These are phyloP conservation scores for Odontamblyopus lacepedii DNA, from an alignment of 2,797 vertebrate genomes.

Conservation along the genomic window DNA sequence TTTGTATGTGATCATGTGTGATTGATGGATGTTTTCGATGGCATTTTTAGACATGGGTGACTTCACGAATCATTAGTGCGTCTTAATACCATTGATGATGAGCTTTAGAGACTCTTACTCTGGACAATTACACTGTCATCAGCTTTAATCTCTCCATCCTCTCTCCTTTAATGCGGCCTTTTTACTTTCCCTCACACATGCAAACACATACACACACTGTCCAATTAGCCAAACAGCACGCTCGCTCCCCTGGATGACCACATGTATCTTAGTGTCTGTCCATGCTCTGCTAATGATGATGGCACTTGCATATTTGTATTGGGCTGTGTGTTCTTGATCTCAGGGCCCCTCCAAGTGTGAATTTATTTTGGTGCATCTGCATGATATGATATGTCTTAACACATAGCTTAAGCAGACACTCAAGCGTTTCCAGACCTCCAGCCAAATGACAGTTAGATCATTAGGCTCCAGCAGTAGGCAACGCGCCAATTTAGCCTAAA, in stretches of 20 bases:
- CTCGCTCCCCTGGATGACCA: constrained; percentile 57
- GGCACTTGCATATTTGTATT: constrained; percentile 33
- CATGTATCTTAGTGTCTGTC: constrained; percentile 67
- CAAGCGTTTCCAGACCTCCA: constrained; percentile 60
- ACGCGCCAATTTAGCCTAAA: constrained; percentile 65
- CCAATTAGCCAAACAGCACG: constrained; percentile 64
- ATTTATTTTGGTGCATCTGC: constrained; percentile 46
- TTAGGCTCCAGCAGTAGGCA: constrained; percentile 54
- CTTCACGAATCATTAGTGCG: constrained; percentile 52
- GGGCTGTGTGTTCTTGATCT: constrained; percentile 13
- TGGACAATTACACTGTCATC: constrained; percentile 60
- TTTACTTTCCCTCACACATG: constrained; percentile 9
- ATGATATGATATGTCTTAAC: constrained; percentile 54
- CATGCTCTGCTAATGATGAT: constrained; percentile 68
- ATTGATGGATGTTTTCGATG: constrained; percentile 51
- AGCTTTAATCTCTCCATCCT: constrained; percentile 59
- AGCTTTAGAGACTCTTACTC: constrained; percentile 57
- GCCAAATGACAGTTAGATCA: constrained; percentile 66
- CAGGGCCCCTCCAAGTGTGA: constrained; percentile 25
- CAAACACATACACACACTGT: constrained; percentile 27
- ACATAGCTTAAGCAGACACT: constrained; percentile 61
- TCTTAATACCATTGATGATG: constrained; percentile 65
- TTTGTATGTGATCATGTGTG: constrained; percentile 22
- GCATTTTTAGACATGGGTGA: constrained; percentile 36
- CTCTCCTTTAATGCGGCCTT: constrained; percentile 31